Evolutionary conservation across 92 coral and sea anemone genomes (phyloP).

Genomic region (Porites rus): DNA sequence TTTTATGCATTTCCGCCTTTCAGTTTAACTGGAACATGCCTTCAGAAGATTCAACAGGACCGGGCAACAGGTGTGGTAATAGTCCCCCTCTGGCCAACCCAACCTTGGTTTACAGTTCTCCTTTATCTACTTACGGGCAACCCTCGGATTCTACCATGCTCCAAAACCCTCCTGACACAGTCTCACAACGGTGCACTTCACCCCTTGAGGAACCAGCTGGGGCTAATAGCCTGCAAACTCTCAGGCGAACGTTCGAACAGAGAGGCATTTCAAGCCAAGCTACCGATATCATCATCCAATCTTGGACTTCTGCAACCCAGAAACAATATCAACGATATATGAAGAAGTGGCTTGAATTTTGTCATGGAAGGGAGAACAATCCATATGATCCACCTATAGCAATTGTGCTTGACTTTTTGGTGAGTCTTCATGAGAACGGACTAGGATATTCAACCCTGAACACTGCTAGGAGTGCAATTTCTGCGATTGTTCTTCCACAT

Average conservation of each 20-base stretch:
- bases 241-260: slow-evolving; percentile 57
- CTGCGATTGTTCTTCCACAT: slow-evolving; percentile 51
- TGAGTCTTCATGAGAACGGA: slow-evolving; percentile 47
- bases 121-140: too few species aligned
- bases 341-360: slow-evolving; percentile 50
- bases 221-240: slow-evolving; percentile 67
- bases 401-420: slow-evolving; percentile 44
- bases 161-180: too few species aligned
- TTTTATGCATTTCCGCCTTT: background rate
- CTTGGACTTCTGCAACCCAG: slow-evolving; percentile 47
- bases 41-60: too few species aligned
- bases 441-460: slow-evolving; percentile 48
- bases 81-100: background rate
- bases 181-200: slow-evolving; percentile 14
- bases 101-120: background rate
- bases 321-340: slow-evolving; percentile 55
- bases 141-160: too few species aligned
- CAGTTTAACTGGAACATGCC: too few species aligned
- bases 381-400: slow-evolving; percentile 54
- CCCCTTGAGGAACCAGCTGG: slow-evolving; percentile 47
- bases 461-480: slow-evolving; percentile 64
- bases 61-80: too few species aligned
- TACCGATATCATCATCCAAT: slow-evolving; percentile 48
- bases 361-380: slow-evolving; percentile 47
- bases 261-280: slow-evolving; percentile 54